A percentile compares a stretch with the other conserved stretches of the same genome.
These are phyloP conservation scores for Ceratitis capitata DNA, from an alignment of 1,140 invertebrate genomes.

Conservation along the genomic window DNA sequence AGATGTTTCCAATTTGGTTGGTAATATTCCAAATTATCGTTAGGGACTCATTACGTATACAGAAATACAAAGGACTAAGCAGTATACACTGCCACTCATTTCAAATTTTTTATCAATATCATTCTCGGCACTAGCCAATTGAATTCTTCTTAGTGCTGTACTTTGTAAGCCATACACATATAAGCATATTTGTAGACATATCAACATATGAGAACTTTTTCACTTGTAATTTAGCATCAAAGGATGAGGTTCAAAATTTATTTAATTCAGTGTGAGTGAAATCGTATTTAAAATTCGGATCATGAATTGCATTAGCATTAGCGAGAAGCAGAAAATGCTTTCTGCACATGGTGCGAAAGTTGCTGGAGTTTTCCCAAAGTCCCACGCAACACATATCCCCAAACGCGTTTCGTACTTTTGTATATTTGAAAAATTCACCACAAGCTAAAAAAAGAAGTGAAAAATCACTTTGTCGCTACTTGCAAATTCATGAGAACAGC, in stretches of 20 bases:
- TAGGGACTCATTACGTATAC: no score
- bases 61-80: no score
- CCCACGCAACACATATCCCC: neutral
- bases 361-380: neutral
- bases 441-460: neutral
- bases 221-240: neutral
- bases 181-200: neutral
- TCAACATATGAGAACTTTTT: neutral
- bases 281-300: neutral
- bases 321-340: neutral
- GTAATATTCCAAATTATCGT: no score
- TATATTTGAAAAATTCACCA: neutral
- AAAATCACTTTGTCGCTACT: conserved; percentile 32
- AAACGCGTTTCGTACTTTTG: neutral
- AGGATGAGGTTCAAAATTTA: neutral
- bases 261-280: neutral
- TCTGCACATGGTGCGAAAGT: neutral
- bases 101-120: no score
- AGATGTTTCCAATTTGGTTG: no score
- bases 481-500: conserved; percentile 2
- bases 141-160: no score
- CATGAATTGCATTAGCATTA: neutral
- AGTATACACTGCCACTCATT: no score
- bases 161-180: no score
- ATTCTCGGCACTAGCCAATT: no score